Percentiles rank a stretch among this genome's conserved stretches.
phyloP scores from a whole-genome alignment of 2,797 vertebrate genomes.

The Perodicticus potto region DNA sequence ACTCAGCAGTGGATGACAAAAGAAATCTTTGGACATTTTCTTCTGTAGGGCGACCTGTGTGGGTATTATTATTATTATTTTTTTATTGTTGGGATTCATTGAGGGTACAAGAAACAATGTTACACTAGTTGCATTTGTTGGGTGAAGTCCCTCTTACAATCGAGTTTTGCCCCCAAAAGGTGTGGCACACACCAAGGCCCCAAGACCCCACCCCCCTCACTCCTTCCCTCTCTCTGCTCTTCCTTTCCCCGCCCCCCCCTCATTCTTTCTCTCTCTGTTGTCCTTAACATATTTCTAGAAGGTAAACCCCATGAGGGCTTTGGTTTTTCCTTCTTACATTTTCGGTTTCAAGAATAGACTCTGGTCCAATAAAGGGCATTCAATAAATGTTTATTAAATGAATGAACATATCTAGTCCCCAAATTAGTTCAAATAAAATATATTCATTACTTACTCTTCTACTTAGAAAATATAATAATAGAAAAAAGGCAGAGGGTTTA shows the following conservation, averaged over 20 bases:
- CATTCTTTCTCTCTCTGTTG: too few relatives aligned
- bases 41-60: not conserved
- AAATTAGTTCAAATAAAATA: not conserved
- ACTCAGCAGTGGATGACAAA: not conserved
- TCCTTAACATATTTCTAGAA: not conserved
- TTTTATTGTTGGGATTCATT: too few relatives aligned
- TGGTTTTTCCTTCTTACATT: not conserved
- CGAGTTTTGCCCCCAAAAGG: too few relatives aligned
- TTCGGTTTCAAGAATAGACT: not conserved
- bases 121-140: too few relatives aligned
- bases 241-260: too few relatives aligned
- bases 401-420: not conserved
- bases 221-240: too few relatives aligned
- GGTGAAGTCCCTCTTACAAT: too few relatives aligned
- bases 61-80: too few relatives aligned
- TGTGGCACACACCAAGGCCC: too few relatives aligned
- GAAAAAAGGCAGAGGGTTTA: not conserved
- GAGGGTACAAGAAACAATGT: too few relatives aligned
- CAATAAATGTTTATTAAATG: not conserved
- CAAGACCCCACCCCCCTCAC: too few relatives aligned
- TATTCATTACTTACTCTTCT: not conserved
- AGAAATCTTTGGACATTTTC: not conserved
- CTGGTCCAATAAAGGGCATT: not conserved
- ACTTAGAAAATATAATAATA: not conserved
- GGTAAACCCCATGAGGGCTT: not conserved